Base-by-base conservation (phyloP, 2,888 invertebrate genomes). In the Callinectes sapidus region DNA sequence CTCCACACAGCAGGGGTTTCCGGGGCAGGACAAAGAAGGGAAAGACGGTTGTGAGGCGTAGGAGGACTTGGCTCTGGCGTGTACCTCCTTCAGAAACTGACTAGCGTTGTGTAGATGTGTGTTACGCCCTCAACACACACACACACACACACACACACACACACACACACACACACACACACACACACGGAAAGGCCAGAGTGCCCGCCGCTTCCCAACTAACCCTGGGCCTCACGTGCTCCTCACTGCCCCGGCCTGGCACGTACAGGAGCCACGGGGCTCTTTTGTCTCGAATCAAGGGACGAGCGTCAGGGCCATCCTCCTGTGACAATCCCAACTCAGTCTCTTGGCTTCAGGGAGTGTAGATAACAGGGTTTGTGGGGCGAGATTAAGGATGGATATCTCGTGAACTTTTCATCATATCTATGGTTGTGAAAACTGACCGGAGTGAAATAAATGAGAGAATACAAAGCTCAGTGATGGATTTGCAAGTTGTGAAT, bases 71-170 rank as follows among this genome's bases (percentile, higher is more conserved):
- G 35, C 81, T 81, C 35, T 81, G 35, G 35, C 81, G 32, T 5
- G 28, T 1, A 35, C 35, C 32, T 32, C 14, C 13, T 35, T 32
- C 35, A 81, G 16, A 16, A 32, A 35, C 81, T 1, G 81, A 35
- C 16, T 16, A 32, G 32, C 32, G 32, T 77, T 32, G 81, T 35
- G 71, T 71, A 28, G n/a, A 23, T 61, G 61, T 61, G 71, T 71
- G 71, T 71, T 71, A 71, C 8, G 71, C 71, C 28, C 28, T 71
- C 28, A 71, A 71, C 23, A 71, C 71, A 71, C 71, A 71, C 35
- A 81, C 81, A 81, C 32, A 81, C 81, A 81, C 81, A 81, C 81
- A 81, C 81, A 81, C 81, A 81, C 81, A 81, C 81, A 81, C 81
- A 81, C 81, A 81, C 81, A 81, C 32, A 81, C 32, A 71, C 32